Base-by-base conservation (phyloP, 1,140 invertebrate species). In the Chelonus insularis region DNA sequence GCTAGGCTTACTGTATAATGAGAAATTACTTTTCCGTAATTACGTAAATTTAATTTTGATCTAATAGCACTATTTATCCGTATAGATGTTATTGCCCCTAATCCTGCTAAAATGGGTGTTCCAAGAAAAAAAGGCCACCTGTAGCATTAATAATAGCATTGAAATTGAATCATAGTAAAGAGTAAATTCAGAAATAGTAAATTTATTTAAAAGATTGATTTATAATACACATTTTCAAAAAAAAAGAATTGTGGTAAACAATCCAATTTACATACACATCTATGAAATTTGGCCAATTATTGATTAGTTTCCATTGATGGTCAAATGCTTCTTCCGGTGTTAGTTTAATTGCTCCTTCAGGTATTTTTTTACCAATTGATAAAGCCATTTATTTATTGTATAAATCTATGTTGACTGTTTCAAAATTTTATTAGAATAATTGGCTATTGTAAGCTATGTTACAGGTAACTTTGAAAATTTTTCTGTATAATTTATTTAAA, bases 31-130 rank as follows among this genome's bases (percentile, higher is more conserved):
- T 23, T 1, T 4, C 74, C 76, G 18, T 65, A 43, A n/a, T 9
- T 8, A 4, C 48, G 45, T 21, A 79, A 50, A 56, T 73, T 76
- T 1, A 79, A 41, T 65, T 65, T 72, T 7, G n/a, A 47, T 60
- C 77, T 72, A 41, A 73, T 74, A 8, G 64, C 51, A 0, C 1
- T 2, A 57, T 73, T 79, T 32, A 79, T 58, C 3, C 64, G 32
- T 11, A 66, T 5, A 23, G 62, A 68, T 4, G 62, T 45, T 0
- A 61, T 0, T 34, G 36, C 11, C 1, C 62, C 20, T 1, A 21
- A 4, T 18, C 1, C 5, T 12, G 18, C 25, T 8, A 73, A n/a
- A 4, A 61, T 6, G 14, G n/a, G 9, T 0, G 48, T 0, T 39
- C 73, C 72, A 48, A 60, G 39, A 37, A 1, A 11, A 60, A 74